Conservation (phyloP, 23 tunicate species). For the Trididemnum clinides region DNA sequence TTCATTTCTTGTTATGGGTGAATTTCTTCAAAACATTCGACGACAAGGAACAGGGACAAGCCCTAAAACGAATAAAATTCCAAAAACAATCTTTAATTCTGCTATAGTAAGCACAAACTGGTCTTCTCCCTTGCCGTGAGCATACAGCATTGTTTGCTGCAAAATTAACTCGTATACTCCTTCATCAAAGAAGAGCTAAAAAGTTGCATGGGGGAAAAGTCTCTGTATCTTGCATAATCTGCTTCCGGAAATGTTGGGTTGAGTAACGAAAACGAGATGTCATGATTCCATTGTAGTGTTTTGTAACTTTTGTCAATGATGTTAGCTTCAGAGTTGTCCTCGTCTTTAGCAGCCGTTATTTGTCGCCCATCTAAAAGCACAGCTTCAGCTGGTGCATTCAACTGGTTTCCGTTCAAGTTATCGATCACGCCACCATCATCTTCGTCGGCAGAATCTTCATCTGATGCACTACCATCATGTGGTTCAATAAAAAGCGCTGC, state of each 20-base stretch:
- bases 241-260: constrained; percentile 19
- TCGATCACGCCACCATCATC: too few relatives aligned
- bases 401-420: too few relatives aligned
- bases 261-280: neutral
- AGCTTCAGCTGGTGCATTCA: constrained; percentile 4
- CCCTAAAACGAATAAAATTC: constrained; percentile 16
- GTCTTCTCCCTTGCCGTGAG: constrained; percentile 7
- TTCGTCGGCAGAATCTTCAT: too few relatives aligned
- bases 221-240: constrained; percentile 2
- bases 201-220: neutral
- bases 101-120: neutral
- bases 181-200: neutral
- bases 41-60: constrained; percentile 21
- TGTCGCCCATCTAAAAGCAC: neutral
- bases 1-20: constrained; percentile 15
- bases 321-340: neutral
- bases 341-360: neutral
- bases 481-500: too few relatives aligned
- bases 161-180: constrained; percentile 1
- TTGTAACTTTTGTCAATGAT: neutral
- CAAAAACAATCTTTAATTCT: constrained; percentile 1
- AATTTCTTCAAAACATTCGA: constrained; percentile 9
- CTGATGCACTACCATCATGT: too few relatives aligned
- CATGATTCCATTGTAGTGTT: neutral
- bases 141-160: constrained; percentile 10